Evolutionary conservation across 2,888 invertebrate species (phyloP).

Genomic region (Toxonevra muliebris): DNA sequence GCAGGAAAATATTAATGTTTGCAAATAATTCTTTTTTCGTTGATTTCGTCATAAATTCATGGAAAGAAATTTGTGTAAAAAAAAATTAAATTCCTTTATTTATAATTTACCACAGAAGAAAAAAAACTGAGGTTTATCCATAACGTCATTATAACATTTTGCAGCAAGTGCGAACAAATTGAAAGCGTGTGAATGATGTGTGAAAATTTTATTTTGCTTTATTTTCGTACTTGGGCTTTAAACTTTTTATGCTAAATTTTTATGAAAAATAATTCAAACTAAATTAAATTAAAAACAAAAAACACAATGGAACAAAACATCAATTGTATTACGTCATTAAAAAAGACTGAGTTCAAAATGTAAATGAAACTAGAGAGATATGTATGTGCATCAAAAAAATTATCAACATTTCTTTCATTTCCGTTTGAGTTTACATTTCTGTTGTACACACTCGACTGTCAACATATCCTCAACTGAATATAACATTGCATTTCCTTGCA

Average conservation of each 20-base stretch:
- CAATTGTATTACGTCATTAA: neutral
- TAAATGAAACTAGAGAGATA: no score
- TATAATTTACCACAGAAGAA: neutral
- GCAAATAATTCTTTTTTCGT: neutral
- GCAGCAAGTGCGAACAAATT: neutral
- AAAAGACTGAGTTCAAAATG: no score
- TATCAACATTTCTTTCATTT: no score
- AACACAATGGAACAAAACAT: neutral
- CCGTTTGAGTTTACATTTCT: no score
- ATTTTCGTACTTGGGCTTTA: no score
- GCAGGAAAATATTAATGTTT: neutral
- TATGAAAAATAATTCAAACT: no score
- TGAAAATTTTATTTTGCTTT: neutral
- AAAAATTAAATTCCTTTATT: slow-evolving; percentile 6
- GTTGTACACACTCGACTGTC: no score
- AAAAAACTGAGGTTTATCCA: neutral
- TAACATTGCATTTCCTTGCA: no score
- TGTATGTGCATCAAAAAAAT: no score
- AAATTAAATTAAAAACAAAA: neutral
- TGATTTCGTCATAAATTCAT: slow-evolving; percentile 5
- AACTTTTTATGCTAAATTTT: no score
- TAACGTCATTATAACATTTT: neutral
- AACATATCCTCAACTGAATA: no score
- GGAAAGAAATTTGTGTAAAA: neutral
- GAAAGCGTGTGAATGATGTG: slow-evolving; percentile 7